Base-by-base conservation (phyloP, 2,888 invertebrate species). In the Erebia aethiops region DNA sequence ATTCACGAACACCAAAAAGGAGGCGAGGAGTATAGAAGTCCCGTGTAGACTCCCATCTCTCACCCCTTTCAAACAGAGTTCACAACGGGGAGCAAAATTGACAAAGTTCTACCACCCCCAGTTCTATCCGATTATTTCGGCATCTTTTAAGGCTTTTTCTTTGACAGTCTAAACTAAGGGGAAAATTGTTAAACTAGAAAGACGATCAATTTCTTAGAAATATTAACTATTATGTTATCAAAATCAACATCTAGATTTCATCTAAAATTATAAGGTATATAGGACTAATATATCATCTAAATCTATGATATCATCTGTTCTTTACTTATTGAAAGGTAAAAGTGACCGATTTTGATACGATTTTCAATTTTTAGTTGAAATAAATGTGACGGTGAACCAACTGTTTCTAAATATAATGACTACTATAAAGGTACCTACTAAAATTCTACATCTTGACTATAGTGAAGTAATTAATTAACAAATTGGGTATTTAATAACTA, bases 1-100 rank as follows among this genome's bases (percentile, higher is more conserved):
- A 89, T 92, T 92, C 91, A 88, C 86, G 85, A 90, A 89, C 87
- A 87, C 85, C 85, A 85, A 87, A 87, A 85, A 84, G 88, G 84
- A 83, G 85, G 85, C 81, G 74, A 80, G 77, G 71, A 74, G 72
- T 71, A 72, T 67, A 69, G 61, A 70, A 71, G 81, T 72, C 77
- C 73, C 77, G 68, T 74, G 71, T 73, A 75, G 71, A 74, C 71
- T 77, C 76, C 80, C 81, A 81, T 80, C 77, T 72, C 77, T 83
- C 85, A 84, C 84, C 87, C 87, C 84, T 84, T 86, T 82, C 80
- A 83, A 88, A 84, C 84, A 82, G 82, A 85, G 84, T 86, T 84
- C 83, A 74, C 81, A 77, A 81, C 81, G 77, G 86, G 84, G 84
- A 85, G 84, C 81, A 77, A 84, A 87, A 88, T 89, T 87, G 86